A percentile compares a stretch with the other conserved stretches of the same genome.
phyloP scores from a whole-genome alignment of 2,888 invertebrate genomes.

The Tinea semifulvella region DNA sequence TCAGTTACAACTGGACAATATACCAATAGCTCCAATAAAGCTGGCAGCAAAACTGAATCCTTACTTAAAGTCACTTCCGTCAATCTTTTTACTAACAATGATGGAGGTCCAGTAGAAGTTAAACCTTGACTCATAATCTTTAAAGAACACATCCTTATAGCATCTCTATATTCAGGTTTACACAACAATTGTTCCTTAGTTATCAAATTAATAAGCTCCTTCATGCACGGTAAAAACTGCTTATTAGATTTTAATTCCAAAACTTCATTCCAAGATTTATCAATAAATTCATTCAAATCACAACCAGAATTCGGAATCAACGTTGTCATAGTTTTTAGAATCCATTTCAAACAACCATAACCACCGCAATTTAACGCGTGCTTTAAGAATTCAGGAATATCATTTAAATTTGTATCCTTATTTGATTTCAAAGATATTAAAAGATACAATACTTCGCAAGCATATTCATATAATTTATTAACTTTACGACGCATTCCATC shows the following conservation, averaged over 20 bases:
- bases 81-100: neutral
- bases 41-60: neutral
- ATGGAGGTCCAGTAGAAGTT: neutral
- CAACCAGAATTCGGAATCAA: conserved; percentile 25
- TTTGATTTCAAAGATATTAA: neutral
- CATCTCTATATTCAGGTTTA: conserved; percentile 15
- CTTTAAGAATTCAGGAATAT: conserved; percentile 34
- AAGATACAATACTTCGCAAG: conserved; percentile 35
- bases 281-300: conserved; percentile 32
- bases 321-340: conserved; percentile 37
- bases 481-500: conserved; percentile 20
- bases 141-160: neutral
- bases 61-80: neutral
- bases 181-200: conserved; percentile 34
- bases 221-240: conserved; percentile 46
- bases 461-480: conserved; percentile 43
- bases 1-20: neutral
- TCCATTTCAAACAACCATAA: conserved; percentile 49
- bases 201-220: conserved; percentile 44
- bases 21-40: neutral
- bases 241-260: conserved; percentile 54
- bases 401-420: conserved; percentile 16
- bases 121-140: neutral
- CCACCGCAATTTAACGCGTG: conserved; percentile 51
- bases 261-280: conserved; percentile 49